Percentiles rank a stretch among this genome's conserved stretches.
Conservation (phyloP, 1,140 invertebrate species). For the Drosophila bifasciata region DNA sequence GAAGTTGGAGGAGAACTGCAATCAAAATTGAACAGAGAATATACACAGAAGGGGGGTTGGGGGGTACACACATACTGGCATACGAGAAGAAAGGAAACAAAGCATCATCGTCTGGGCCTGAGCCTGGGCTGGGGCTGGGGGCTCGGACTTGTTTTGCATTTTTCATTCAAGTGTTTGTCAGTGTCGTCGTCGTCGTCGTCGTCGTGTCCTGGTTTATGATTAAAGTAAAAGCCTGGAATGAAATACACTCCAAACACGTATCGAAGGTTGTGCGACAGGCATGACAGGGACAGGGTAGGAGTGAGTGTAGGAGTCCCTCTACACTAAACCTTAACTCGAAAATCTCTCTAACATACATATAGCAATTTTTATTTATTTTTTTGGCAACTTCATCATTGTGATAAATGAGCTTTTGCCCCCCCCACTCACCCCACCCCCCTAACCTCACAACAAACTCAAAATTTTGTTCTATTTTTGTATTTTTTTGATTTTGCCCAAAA, state of each 20-base stretch:
- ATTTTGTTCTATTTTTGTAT: constrained; percentile 24
- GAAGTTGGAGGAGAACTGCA: constrained; percentile 67
- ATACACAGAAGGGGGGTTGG: background rate
- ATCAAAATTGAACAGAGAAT: constrained; percentile 38
- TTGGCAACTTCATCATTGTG: constrained; percentile 71
- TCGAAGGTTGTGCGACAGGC: constrained; percentile 36
- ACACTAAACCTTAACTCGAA: background rate
- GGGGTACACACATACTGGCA: background rate
- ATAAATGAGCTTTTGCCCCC: constrained; percentile 60
- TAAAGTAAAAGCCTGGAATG: constrained; percentile 65
- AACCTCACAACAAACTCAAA: constrained; percentile 44
- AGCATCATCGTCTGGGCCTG: constrained; percentile 40
- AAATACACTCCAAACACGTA: constrained; percentile 3
- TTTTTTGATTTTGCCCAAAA: constrained; percentile 4
- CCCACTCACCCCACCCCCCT: constrained; percentile 35
- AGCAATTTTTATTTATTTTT: background rate
- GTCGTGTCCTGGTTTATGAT: constrained; percentile 57
- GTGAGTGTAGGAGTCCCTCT: too few species aligned
- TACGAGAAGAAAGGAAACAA: constrained; percentile 20
- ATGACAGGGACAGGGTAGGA: constrained; percentile 39
- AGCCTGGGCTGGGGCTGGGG: too few species aligned
- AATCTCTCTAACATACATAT: too few species aligned
- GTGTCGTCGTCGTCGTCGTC: background rate
- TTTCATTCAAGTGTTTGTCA: constrained; percentile 50
- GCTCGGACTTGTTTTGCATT: constrained; percentile 53